Percentiles rank a stretch among this genome's conserved stretches.
Conservation (phyloP, 2,888 invertebrate species). For the Caenorhabditis auriculariae region DNA sequence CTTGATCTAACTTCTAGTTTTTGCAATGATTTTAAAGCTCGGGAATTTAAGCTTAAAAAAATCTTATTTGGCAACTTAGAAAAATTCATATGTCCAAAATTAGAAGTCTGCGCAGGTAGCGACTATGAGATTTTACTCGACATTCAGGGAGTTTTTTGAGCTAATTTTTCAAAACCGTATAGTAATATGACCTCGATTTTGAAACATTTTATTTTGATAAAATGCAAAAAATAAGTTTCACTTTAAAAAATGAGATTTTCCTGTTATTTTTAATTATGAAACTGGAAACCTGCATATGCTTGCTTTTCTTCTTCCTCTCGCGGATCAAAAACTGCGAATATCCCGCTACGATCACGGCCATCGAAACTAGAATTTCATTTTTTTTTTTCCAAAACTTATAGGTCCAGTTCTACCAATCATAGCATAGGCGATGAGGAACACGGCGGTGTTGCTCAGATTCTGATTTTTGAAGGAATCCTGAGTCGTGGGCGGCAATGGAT, state of each 20-base stretch:
- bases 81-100: too few relatives aligned
- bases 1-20: too few relatives aligned
- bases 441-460: conserved; percentile 12
- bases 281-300: conserved; percentile 41
- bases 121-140: too few relatives aligned
- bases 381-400: background rate
- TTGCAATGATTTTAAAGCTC: too few relatives aligned
- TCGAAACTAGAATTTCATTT: background rate
- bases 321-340: conserved; percentile 43
- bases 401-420: conserved; percentile 25
- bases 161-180: too few relatives aligned
- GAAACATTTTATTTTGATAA: too few relatives aligned
- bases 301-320: conserved; percentile 47
- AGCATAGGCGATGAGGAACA: conserved; percentile 20
- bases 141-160: too few relatives aligned
- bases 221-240: too few relatives aligned
- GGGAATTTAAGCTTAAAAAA: too few relatives aligned
- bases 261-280: background rate
- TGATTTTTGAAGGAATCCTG: conserved; percentile 43
- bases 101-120: too few relatives aligned
- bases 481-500: conserved; percentile 46
- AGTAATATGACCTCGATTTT: too few relatives aligned
- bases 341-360: conserved; percentile 25
- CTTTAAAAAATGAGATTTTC: background rate
- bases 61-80: too few relatives aligned